Evolutionary conservation across 2,113 vertebrate species (phyloP).

Genomic region (Corvus hawaiiensis): DNA sequence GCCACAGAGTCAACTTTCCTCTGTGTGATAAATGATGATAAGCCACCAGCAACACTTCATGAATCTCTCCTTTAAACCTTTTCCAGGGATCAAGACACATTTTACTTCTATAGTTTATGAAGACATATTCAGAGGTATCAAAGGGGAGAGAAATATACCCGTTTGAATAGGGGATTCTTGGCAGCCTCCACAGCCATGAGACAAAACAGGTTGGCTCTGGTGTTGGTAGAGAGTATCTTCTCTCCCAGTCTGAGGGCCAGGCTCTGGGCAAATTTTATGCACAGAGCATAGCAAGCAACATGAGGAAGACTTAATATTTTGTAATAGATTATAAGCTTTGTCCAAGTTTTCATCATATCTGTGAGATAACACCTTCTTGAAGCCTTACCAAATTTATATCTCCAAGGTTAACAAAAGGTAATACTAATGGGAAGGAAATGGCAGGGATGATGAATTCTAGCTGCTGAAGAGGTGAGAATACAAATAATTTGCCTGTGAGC

Average conservation of each 20-base stretch:
- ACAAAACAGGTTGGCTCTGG: not conserved
- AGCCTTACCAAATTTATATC: not conserved
- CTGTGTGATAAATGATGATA: not conserved
- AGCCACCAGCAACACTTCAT: not conserved
- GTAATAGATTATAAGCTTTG: not conserved
- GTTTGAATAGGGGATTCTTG: not conserved
- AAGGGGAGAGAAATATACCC: not conserved
- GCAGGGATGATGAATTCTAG: not conserved
- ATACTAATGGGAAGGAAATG: not conserved
- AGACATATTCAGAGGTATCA: not conserved
- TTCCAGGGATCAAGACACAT: not conserved
- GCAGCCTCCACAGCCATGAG: not conserved
- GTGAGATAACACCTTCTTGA: not conserved
- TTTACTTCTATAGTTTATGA: conserved; percentile 16
- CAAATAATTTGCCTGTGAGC: not conserved
- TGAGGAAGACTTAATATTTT: not conserved
- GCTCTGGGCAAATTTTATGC: not conserved
- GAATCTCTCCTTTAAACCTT: not conserved
- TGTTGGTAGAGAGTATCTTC: not conserved
- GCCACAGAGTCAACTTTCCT: not conserved
- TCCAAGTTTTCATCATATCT: not conserved
- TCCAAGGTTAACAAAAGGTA: not conserved
- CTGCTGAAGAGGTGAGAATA: not conserved
- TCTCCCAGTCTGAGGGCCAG: not conserved
- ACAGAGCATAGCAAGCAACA: not conserved